A percentile compares a stretch with the other conserved stretches of the same genome.
phyloP scores from a whole-genome alignment of 1,140 invertebrate genomes.

The Latrodectus geometricus region DNA sequence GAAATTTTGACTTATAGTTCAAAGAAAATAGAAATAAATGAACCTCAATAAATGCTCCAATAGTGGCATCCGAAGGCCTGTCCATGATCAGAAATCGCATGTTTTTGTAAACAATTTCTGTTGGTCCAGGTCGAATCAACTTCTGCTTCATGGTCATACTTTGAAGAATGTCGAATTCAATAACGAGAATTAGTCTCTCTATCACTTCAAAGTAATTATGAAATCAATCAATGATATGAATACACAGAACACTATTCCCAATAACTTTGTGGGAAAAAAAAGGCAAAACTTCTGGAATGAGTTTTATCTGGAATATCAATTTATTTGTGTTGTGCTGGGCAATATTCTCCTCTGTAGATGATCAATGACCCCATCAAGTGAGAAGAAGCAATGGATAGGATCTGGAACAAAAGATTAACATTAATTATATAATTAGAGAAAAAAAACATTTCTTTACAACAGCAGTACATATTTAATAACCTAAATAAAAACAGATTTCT shows the following conservation, averaged over 20 bases:
- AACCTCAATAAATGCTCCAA: conserved; percentile 91
- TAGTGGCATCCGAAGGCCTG: conserved; percentile 91
- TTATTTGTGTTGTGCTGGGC: conserved; percentile 97
- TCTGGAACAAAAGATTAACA: neutral
- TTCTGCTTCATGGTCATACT: conserved; percentile 82
- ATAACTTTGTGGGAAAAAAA: neutral
- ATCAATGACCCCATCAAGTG: conserved; percentile 48
- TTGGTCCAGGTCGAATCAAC: conserved; percentile 89
- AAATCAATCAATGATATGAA: neutral
- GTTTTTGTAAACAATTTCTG: conserved; percentile 93
- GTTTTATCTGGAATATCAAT: conserved; percentile 63
- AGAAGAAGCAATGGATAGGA: conserved; percentile 16
- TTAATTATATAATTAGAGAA: too few species aligned
- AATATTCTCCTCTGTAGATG: conserved; percentile 80
- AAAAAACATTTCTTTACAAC: too few species aligned
- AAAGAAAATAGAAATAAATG: too few species aligned
- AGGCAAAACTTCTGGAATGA: neutral
- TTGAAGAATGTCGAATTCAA: neutral
- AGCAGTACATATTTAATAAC: too few species aligned
- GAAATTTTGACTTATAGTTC: too few species aligned
- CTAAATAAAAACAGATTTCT: too few species aligned
- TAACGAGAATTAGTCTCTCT: neutral
- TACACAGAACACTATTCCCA: neutral
- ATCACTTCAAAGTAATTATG: neutral
- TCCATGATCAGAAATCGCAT: conserved; percentile 98